These are phyloP conservation scores for Oreochromis niloticus DNA, from an alignment of 2,113 vertebrate species.

Conservation along the genomic window DNA sequence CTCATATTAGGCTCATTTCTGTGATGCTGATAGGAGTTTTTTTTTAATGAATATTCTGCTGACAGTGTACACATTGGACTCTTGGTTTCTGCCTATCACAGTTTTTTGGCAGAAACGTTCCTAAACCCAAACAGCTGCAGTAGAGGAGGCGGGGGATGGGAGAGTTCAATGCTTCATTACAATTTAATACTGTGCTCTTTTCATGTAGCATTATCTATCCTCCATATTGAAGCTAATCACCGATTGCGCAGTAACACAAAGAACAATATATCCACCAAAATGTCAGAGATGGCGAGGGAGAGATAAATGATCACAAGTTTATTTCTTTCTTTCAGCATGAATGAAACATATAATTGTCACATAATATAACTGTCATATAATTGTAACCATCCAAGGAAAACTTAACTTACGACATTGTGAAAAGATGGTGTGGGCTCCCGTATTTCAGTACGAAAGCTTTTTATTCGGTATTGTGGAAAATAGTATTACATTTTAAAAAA, in stretches of 20 bases:
- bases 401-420: background rate
- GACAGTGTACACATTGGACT: background rate
- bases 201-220: background rate
- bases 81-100: background rate
- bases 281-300: background rate
- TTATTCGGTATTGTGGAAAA: background rate
- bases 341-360: background rate
- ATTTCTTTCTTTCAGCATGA: background rate
- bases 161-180: background rate
- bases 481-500: background rate
- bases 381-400: background rate
- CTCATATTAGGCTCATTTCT: background rate
- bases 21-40: background rate
- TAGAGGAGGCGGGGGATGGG: rapidly evolving
- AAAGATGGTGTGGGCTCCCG: background rate
- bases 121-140: background rate
- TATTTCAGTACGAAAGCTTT: background rate
- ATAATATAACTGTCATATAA: background rate
- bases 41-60: background rate
- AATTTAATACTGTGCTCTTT: background rate
- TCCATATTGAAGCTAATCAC: background rate
- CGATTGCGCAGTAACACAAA: background rate
- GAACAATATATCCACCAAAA: background rate
- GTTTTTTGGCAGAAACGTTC: background rate
- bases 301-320: background rate